phyloP scores from a whole-genome alignment of 2,888 invertebrate species.

The Herminia tarsipennalis region DNA sequence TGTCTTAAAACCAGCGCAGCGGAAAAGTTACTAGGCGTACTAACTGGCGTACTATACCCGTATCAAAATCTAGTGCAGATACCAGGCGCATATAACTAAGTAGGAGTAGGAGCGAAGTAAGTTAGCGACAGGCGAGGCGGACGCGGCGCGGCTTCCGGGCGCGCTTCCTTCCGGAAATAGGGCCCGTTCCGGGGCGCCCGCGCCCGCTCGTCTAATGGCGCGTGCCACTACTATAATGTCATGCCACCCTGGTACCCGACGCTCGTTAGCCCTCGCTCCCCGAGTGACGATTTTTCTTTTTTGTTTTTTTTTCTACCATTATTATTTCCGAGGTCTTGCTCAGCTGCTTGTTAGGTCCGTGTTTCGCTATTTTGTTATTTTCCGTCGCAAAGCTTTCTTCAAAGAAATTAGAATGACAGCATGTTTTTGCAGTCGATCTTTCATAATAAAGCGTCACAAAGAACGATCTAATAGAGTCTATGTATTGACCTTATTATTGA shows the following conservation, averaged over 20 bases:
- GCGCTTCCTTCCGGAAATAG: slow-evolving; percentile 83
- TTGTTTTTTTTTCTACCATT: slow-evolving; percentile 32
- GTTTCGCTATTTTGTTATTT: slow-evolving; percentile 28
- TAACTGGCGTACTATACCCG: slow-evolving; percentile 39
- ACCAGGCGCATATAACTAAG: slow-evolving; percentile 65
- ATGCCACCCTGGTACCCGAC: slow-evolving; percentile 73
- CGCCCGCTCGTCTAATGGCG: slow-evolving; percentile 62
- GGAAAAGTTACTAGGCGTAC: slow-evolving; percentile 33
- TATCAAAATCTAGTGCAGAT: slow-evolving; percentile 49
- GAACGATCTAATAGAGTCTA: too few relatives aligned
- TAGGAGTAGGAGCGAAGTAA: slow-evolving; percentile 46
- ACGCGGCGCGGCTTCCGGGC: slow-evolving; percentile 75
- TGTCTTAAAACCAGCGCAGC: slow-evolving; percentile 8
- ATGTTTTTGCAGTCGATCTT: neutral
- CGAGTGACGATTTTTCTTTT: slow-evolving; percentile 42
- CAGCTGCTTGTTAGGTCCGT: slow-evolving; percentile 24
- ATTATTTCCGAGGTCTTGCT: slow-evolving; percentile 32
- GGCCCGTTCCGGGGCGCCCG: slow-evolving; percentile 73
- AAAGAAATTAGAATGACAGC: slow-evolving; percentile 9
- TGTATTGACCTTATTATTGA: too few relatives aligned
- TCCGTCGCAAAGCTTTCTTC: slow-evolving; percentile 14
- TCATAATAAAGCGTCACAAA: neutral
- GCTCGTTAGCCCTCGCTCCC: slow-evolving; percentile 64
- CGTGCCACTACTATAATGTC: slow-evolving; percentile 75
- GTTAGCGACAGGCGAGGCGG: slow-evolving; percentile 65